Conservation (phyloP, 2,888 invertebrate species). For the Cheilosia vulpina region DNA sequence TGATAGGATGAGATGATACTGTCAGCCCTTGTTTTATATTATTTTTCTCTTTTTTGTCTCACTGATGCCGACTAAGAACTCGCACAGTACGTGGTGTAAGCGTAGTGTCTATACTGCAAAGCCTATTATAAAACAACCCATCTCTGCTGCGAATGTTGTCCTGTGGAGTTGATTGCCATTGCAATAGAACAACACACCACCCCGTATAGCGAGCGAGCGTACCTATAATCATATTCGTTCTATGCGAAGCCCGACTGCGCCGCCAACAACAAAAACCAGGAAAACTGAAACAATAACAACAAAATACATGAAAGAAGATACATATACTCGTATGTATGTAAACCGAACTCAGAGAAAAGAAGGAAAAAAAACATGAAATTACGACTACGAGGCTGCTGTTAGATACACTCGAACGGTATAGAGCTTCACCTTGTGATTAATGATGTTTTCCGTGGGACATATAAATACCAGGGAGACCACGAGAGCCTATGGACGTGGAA, state of each 20-base stretch:
- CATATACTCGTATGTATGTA: constrained; percentile 12
- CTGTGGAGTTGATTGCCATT: constrained; percentile 72
- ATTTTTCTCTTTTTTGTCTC: constrained; percentile 7
- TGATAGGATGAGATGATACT: constrained; percentile 69
- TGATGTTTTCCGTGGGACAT: constrained; percentile 82
- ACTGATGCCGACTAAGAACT: constrained; percentile 56
- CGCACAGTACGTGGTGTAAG: constrained; percentile 56
- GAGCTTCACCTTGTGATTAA: constrained; percentile 81
- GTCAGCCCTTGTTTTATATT: constrained; percentile 38
- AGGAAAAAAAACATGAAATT: constrained; percentile 53
- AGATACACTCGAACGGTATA: constrained; percentile 75
- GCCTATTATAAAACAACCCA: constrained; percentile 70
- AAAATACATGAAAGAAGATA: constrained; percentile 31
- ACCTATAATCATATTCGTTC: constrained; percentile 39
- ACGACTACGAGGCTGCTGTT: constrained; percentile 74
- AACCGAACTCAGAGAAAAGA: constrained; percentile 18
- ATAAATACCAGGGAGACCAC: constrained; percentile 77
- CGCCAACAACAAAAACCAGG: constrained; percentile 62
- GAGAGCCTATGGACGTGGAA: constrained; percentile 68
- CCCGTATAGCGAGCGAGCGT: constrained; percentile 37
- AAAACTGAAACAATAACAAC: constrained; percentile 72
- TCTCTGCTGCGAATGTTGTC: constrained; percentile 58
- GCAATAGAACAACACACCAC: constrained; percentile 66
- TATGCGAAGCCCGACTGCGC: constrained; percentile 66
- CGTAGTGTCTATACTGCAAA: constrained; percentile 56